These are phyloP conservation scores for Villa cingulata DNA, from an alignment of 2,888 invertebrate genomes.

Conservation along the genomic window DNA sequence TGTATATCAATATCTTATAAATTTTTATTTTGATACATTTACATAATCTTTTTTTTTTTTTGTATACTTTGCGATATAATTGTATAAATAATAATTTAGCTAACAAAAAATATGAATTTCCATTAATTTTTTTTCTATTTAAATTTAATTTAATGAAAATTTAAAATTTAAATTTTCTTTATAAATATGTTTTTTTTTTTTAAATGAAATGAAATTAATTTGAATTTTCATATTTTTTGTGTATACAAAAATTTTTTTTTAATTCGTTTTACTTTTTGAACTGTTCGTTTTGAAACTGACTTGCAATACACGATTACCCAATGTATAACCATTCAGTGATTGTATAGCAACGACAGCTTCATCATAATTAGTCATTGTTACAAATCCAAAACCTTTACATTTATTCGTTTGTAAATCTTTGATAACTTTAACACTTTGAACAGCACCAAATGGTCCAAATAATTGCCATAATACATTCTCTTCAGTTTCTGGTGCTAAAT, in stretches of 20 bases:
- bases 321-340: slow-evolving; percentile 80
- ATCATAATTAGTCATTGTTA: slow-evolving; percentile 91
- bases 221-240: not conserved
- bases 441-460: slow-evolving; percentile 87
- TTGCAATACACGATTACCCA: slow-evolving; percentile 81
- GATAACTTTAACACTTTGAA: slow-evolving; percentile 85
- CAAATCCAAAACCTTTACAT: slow-evolving; percentile 90
- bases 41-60: too few species aligned
- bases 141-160: not conserved
- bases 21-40: too few species aligned
- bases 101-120: too few species aligned
- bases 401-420: slow-evolving; percentile 85
- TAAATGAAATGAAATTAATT: not conserved
- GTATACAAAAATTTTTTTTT: slow-evolving; percentile 4
- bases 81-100: too few species aligned
- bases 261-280: slow-evolving; percentile 45
- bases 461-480: slow-evolving; percentile 88
- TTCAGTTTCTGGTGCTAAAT: slow-evolving; percentile 83
- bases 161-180: too few species aligned
- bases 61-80: too few species aligned
- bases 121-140: too few species aligned
- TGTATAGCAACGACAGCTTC: slow-evolving; percentile 86
- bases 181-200: not conserved
- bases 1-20: too few species aligned
- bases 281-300: slow-evolving; percentile 85